A percentile compares a stretch with the other conserved stretches of the same genome.
phyloP scores from a whole-genome alignment of 2,113 vertebrate species.

The Halichoeres trimaculatus region DNA sequence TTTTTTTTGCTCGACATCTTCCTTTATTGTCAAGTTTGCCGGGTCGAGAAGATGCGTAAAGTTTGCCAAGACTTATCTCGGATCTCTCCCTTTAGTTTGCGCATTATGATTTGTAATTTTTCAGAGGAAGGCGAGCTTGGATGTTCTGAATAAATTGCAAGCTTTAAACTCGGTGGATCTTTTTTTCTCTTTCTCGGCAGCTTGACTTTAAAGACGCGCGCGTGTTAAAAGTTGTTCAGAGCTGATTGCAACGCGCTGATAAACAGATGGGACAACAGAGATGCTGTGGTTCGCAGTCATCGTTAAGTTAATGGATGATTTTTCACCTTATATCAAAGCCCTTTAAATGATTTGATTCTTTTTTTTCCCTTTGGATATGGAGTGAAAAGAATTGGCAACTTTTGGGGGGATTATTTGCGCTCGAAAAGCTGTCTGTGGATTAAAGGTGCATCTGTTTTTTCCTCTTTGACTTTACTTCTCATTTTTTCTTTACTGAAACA shows the following conservation, averaged over 20 bases:
- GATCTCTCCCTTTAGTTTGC: slow-evolving; percentile 34
- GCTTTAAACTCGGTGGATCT: slow-evolving; percentile 43
- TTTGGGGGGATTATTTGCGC: slow-evolving; percentile 54
- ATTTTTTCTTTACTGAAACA: slow-evolving; percentile 16
- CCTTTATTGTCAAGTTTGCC: slow-evolving; percentile 43
- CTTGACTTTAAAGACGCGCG: slow-evolving; percentile 36
- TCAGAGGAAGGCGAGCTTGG: slow-evolving; percentile 29
- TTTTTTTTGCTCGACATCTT: slow-evolving; percentile 8
- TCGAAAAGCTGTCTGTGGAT: slow-evolving; percentile 61
- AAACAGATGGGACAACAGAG: slow-evolving; percentile 58
- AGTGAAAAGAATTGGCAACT: slow-evolving; percentile 63
- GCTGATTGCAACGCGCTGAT: slow-evolving; percentile 34
- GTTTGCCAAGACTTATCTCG: slow-evolving; percentile 63
- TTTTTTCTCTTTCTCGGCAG: background rate
- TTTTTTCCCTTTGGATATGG: slow-evolving; percentile 51
- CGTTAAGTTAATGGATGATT: slow-evolving; percentile 49
- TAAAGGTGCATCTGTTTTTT: slow-evolving; percentile 56
- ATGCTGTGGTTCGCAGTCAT: slow-evolving; percentile 11
- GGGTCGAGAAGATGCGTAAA: slow-evolving; percentile 70
- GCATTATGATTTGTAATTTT: slow-evolving; percentile 29
- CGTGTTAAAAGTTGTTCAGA: slow-evolving; percentile 61
- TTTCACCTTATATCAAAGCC: slow-evolving; percentile 9
- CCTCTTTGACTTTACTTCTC: slow-evolving; percentile 1
- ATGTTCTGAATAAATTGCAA: slow-evolving; percentile 38
- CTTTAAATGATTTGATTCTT: slow-evolving; percentile 14